Evolutionary conservation across 2,113 vertebrate species (phyloP), one percentile per base, ranked within the genome.

Genomic region (Tachysurus fulvidraco): DNA sequence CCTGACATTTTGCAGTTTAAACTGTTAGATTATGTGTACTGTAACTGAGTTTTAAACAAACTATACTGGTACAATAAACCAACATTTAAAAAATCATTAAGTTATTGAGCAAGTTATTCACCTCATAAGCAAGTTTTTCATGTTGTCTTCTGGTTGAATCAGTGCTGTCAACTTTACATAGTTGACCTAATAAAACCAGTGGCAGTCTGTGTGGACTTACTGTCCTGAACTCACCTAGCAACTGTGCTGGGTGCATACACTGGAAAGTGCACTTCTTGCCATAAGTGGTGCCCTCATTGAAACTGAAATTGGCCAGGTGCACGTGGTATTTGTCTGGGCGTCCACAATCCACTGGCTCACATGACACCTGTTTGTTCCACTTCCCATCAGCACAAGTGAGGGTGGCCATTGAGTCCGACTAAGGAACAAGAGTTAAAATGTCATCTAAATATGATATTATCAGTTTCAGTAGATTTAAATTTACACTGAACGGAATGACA

Each of bases 261-360:
- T 96, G 96, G 91, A 99, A 99, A 86, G 96, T 96, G 84, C 96
- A 98, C 73, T 93, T 96, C 92, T 96, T 97, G 92, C 97, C 97
- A 19, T 97, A 99, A 36, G 97, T 99, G 83, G 98, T 99, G 0
- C 98, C 98, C 73, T 98, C 94, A 0, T 94, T 95, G 92, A 98
- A 99, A 88, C 94, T 93, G 93, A 99, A 99, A 46, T 95, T 91
- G 79, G 98, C 98, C 0, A 97, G 97, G 19, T 98, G 96, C 67
- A 99, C 96, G 0, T 99, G 98, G 85, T 97, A 97, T 85, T 98
- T 98, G 89, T 99, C 98, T 0, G 98, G 98, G 65, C 97, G 54
- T 30, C 98, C 96, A 0, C 98, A 99, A 93, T 99, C 98, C 87
- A 99, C 96, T 0, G 98, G 98, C 89, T 99, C 97, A 1, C 98